phyloP scores from a whole-genome alignment of 2,113 vertebrate genomes.

The Neodontobutis hainanensis region DNA sequence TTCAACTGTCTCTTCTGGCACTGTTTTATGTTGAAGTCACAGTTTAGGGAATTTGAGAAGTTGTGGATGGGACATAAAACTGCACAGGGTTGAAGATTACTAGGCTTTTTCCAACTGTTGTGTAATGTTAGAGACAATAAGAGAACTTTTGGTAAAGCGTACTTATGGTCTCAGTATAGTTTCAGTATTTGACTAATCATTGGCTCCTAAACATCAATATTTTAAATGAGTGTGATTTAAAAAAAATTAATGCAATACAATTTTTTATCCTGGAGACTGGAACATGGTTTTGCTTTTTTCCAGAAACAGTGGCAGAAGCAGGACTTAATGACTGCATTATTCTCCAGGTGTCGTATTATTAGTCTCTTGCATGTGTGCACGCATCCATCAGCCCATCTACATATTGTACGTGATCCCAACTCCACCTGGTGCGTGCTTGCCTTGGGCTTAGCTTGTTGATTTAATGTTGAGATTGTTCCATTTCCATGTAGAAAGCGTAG shows the following conservation, averaged over 20 bases:
- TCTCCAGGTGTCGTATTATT: slow-evolving; percentile 19
- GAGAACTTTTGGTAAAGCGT: background rate
- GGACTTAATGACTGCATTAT: slow-evolving; percentile 6
- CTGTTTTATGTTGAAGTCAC: no score
- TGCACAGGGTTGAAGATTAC: no score
- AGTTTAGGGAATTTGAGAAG: no score
- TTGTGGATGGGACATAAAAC: no score
- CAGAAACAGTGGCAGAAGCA: background rate
- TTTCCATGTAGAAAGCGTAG: slow-evolving; percentile 42
- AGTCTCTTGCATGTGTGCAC: slow-evolving; percentile 6
- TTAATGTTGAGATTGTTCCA: slow-evolving; percentile 43
- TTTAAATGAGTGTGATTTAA: background rate
- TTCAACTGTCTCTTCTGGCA: no score
- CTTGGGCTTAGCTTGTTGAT: slow-evolving; percentile 40
- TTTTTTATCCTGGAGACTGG: background rate
- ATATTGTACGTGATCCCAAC: slow-evolving; percentile 14
- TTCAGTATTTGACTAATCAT: background rate
- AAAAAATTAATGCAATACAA: background rate
- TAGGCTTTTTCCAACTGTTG: no score
- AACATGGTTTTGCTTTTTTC: background rate
- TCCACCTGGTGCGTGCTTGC: slow-evolving; percentile 32
- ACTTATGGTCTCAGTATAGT: background rate
- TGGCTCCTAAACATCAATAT: background rate
- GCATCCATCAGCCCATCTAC: slow-evolving; percentile 18
- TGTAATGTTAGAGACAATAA: no score